Evolutionary conservation across 2,113 vertebrate genomes (phyloP), one percentile per base, ranked within the genome.

Genomic region (Menidia beryllina): DNA sequence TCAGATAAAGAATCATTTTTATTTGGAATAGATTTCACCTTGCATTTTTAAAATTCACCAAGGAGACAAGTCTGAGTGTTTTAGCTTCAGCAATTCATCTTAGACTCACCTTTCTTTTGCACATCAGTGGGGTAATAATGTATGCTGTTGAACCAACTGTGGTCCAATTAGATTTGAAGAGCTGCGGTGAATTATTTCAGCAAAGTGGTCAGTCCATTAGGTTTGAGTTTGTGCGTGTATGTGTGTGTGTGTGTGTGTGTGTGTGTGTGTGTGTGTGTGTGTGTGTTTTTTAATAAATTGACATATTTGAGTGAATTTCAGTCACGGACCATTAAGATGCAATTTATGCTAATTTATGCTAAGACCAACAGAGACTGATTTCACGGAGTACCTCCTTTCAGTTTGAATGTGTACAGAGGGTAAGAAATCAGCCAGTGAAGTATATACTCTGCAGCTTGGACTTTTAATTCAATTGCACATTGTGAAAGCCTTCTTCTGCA

Each of bases 111-210:
- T 21, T 49, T 34, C 38, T 38, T 69, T 61, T 70, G n/a, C 57
- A 39, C 39, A 55, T 56, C 34, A 53, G 72, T 65, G 62, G 26
- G 21, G 15, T 50, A 63, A 62, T 64, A 43, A 52, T 34, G 50
- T 48, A 60, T 59, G 53, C 38, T 54, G 65, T 52, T 19, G 19
- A 56, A 70, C 74, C 70, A 24, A 30, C 30, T 20, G 24, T 62
- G 53, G 23, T 73, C 56, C 66, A 60, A 73, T 68, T 25, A 57
- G 56, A 75, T 82, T 47, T 55, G 34, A 63, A 49, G 15, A 80
- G 21, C 41, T 41, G 38, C 30, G n/a, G 41, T 69, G 48, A 65
- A 13, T 49, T 50, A 57, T 49, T 47, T 63, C 27, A 53, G 48
- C 12, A 48, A 27, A 69, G 36, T 30, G 24, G 49, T 59, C 63